Evolutionary conservation across 2,888 invertebrate species (phyloP).

Genomic region (Gastrophysa polygoni): DNA sequence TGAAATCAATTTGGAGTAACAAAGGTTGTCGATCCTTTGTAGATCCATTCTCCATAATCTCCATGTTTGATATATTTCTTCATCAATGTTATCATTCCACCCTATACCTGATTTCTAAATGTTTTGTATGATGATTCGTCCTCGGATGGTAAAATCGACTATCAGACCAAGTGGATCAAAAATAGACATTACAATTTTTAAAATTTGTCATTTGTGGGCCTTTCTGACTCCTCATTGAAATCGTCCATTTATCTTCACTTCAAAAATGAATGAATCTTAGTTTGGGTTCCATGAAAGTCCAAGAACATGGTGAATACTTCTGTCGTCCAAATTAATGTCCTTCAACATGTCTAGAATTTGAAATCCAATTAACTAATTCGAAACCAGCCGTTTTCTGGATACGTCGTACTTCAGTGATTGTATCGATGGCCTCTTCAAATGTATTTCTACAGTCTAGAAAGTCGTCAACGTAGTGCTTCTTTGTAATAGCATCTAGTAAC

Average conservation of each 20-base stretch:
- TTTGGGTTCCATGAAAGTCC: constrained; percentile 31
- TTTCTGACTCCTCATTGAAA: neutral
- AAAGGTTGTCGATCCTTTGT: constrained; percentile 14
- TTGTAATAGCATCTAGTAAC: neutral
- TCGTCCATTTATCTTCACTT: constrained; percentile 24
- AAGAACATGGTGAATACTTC: constrained; percentile 20
- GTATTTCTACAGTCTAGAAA: neutral
- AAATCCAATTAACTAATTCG: neutral
- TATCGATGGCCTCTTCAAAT: no score
- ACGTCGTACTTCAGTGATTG: neutral
- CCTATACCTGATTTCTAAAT: constrained; percentile 36
- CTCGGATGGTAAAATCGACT: constrained; percentile 31
- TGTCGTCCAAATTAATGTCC: constrained; percentile 4
- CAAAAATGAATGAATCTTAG: constrained; percentile 33
- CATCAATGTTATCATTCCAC: constrained; percentile 32
- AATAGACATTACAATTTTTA: constrained; percentile 39
- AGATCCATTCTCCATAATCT: constrained; percentile 32
- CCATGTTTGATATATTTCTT: constrained; percentile 29
- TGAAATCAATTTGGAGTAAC: constrained; percentile 20
- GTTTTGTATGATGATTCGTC: constrained; percentile 40
- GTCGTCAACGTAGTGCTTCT: neutral
- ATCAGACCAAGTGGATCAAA: constrained; percentile 47
- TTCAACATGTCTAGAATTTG: neutral
- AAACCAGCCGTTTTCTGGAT: no score
- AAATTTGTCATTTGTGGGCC: neutral